Base-by-base conservation (phyloP, 1,140 invertebrate genomes). In the Drosophila murphyi region DNA sequence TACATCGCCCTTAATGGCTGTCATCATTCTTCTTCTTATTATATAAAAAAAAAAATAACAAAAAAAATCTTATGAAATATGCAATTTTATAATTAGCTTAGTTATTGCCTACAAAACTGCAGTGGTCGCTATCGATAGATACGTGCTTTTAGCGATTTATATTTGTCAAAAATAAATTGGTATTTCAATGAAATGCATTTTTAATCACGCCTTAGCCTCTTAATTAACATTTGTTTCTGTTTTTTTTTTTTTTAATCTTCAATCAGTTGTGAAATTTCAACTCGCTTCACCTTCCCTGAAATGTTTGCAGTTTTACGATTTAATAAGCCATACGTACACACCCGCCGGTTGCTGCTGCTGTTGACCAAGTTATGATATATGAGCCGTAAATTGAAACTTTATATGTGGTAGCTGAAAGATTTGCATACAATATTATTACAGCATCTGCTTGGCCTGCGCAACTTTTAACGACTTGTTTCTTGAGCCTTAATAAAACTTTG, bases 391-490 rank as follows among this genome's bases (percentile, higher is more conserved):
- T 88, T 89, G 83, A 88, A 89, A 88, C 80, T 88, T 87, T 83
- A 87, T 87, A 87, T 88, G 68, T 60, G 63, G 72, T 64, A 76
- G 77, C 72, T 50, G 45, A 76, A 72, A 80, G 77, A 88, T 88
- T 88, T 88, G 80, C 83, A 89, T 89, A 80, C 85, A 76, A 74
- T 83, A 83, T 89, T 89, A 89, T 88, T 88, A 88, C 83, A 89
- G 80, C 83, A 87, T 87, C 82, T 50, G 28, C 60, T 43, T 20
- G 73, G 77, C 55, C 80, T 78, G 64, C 64, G 80, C 80, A 80
- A 80, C 80, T 67, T 65, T 89, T 83, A 89, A 88, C 73, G 85
- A 88, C 69, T 70, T 78, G 55, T 82, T 80, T 77, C 51, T 76
- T 59, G 60, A 50, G 48, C 65, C 29, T 39, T 64, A 55, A 70